A percentile compares a stretch with the other conserved stretches of the same genome.
Evolutionary conservation across 1,140 invertebrate species (phyloP).

Genomic region (Paraescarpia echinospica): DNA sequence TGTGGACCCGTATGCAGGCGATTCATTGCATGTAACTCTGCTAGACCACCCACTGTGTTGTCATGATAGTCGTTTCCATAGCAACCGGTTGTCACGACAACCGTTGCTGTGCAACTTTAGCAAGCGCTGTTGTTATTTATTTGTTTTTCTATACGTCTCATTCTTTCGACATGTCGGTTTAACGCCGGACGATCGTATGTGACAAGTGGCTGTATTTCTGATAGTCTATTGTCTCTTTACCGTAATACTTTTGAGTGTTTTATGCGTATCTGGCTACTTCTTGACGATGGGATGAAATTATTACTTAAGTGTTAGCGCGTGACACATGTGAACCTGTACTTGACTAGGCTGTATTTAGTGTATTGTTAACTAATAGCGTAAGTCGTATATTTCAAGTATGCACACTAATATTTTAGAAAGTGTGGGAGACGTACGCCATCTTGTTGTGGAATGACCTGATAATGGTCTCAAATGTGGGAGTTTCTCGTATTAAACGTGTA

Average conservation of each 20-base stretch:
- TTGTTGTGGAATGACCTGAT: background rate
- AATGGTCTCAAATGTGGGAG: background rate
- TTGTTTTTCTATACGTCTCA: background rate
- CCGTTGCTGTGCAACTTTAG: background rate
- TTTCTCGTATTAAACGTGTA: background rate
- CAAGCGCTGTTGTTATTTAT: background rate
- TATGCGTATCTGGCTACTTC: background rate
- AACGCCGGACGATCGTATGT: background rate
- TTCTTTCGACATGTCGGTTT: background rate
- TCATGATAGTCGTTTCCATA: background rate
- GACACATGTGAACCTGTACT: background rate
- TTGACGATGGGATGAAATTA: slow-evolving; percentile 1
- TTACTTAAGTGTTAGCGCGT: background rate
- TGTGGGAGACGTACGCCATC: background rate
- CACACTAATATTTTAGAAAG: background rate
- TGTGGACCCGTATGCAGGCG: no score
- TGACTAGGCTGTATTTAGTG: background rate
- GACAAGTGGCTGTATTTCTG: background rate
- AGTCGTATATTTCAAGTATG: slow-evolving; percentile 4
- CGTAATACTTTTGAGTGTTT: background rate
- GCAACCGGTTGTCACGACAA: background rate
- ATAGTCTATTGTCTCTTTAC: background rate
- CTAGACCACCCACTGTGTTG: background rate
- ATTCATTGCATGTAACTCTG: background rate
- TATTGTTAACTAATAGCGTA: background rate